phyloP scores from a whole-genome alignment of 92 coral and sea anemone genomes.

The Actinernus sp. region DNA sequence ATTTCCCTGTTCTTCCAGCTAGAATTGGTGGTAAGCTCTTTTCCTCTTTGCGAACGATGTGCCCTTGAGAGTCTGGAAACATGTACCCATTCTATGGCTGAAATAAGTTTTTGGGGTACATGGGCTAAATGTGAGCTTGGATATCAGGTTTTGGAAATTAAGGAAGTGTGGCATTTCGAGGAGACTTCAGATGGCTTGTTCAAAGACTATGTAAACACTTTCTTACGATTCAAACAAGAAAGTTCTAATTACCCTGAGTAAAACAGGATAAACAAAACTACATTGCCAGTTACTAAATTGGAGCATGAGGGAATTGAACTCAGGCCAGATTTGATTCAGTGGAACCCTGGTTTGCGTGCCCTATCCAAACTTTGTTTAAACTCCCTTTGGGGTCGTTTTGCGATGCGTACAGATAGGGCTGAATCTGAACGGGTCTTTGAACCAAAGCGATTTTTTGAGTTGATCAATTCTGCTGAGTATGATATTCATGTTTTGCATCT shows the following conservation, averaged over 20 bases:
- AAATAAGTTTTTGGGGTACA: conserved; percentile 34
- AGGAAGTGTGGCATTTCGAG: too few species aligned
- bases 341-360: conserved; percentile 7
- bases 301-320: too few species aligned
- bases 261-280: too few species aligned
- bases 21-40: conserved; percentile 8
- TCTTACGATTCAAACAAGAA: conserved; percentile 44
- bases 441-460: conserved; percentile 13
- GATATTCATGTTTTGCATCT: conserved; percentile 35
- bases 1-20: conserved; percentile 18
- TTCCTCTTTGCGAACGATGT: conserved; percentile 26
- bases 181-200: too few species aligned
- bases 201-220: conserved; percentile 35
- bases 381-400: conserved; percentile 44
- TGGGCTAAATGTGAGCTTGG: conserved; percentile 25
- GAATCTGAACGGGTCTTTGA: conserved; percentile 19
- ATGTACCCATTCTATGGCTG: neutral
- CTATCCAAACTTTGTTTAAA: conserved; percentile 32
- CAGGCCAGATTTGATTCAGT: neutral
- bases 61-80: neutral
- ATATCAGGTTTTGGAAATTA: conserved; percentile 19
- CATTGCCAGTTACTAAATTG: too few species aligned
- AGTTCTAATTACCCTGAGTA: conserved; percentile 19
- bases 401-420: conserved; percentile 21
- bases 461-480: conserved; percentile 18